Evolutionary conservation across 2,113 vertebrate species (phyloP), one percentile per base, ranked within the genome.

Genomic region (Bubalus kerabau): DNA sequence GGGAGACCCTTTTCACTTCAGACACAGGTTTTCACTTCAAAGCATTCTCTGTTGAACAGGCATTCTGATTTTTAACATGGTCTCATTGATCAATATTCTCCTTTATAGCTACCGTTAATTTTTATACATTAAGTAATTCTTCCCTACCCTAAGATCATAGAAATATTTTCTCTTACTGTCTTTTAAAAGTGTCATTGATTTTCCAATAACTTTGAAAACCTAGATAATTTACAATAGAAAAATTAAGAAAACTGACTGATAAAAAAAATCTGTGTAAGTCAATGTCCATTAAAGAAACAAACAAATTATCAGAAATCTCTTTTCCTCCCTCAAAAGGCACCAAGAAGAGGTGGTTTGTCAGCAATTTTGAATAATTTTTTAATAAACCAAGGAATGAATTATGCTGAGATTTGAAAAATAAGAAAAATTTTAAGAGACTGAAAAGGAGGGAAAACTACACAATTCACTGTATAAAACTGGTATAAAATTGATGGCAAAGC

Each of bases 171-270:
- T 91, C 26, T 85, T 50, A 24, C 13, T 94, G 43, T 89, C 56
- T 92, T 83, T 74, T 19, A 64, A 94, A 84, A 4, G 23, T 64
- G 64, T 86, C 62, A 64, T 21, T 85, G 67, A 24, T 95, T 97
- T 95, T 88, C 78, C 78, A 80, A 82, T 86, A 80, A 71, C 86
- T 59, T 82, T 85, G 16, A 32, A 78, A 80, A 85, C 56, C 17
- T 21, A 76, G 28, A 52, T 80, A 88, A 85, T 59, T 96, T 90
- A 74, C 74, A 84, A 26, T 90, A 76, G 17, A 64, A 97, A 97
- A 90, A 62, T 93, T 85, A 67, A 83, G n/a, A 83, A 89, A 90
- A 56, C 24, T 52, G 60, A 52, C 17, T 43, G 19, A 52, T 60
- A 84, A 64, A 28, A 90, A 90, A 90, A 87, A 62, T 32, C 36